These are phyloP conservation scores for Pectinophora gossypiella DNA, from an alignment of 1,140 invertebrate species.

Conservation along the genomic window DNA sequence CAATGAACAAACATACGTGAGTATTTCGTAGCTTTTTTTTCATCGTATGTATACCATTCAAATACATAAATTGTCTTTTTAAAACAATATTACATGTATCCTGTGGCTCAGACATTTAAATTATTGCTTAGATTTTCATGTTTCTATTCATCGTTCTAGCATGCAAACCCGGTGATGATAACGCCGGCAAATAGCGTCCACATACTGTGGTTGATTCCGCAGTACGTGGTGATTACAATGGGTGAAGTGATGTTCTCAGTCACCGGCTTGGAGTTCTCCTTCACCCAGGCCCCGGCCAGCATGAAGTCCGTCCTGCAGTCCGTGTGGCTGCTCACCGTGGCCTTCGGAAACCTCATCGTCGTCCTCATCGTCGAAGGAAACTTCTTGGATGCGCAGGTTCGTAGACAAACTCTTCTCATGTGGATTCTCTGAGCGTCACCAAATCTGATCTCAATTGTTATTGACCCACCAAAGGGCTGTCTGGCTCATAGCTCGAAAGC, in stretches of 20 bases:
- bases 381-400: conserved; percentile 81
- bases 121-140: too few species aligned
- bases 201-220: conserved; percentile 90
- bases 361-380: conserved; percentile 86
- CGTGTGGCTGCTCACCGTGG: conserved; percentile 91
- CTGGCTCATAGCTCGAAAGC: too few species aligned
- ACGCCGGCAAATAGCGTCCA: conserved; percentile 83
- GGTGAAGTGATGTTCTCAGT: conserved; percentile 92
- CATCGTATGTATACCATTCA: too few species aligned
- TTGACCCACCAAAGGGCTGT: too few species aligned
- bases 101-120: too few species aligned
- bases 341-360: conserved; percentile 94
- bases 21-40: conserved; percentile 16
- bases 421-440: too few species aligned
- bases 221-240: conserved; percentile 90
- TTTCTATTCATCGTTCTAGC: too few species aligned
- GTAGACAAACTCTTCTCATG: not conserved
- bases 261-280: conserved; percentile 94
- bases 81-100: too few species aligned
- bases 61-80: too few species aligned
- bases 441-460: too few species aligned
- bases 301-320: conserved; percentile 96
- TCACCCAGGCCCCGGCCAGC: conserved; percentile 88
- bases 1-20: conserved; percentile 38
- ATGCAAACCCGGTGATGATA: conserved; percentile 54